Evolutionary conservation across 2,888 invertebrate genomes (phyloP), one percentile per base, ranked within the genome.

Genomic region (Dimorphilus gyrociliatus): DNA sequence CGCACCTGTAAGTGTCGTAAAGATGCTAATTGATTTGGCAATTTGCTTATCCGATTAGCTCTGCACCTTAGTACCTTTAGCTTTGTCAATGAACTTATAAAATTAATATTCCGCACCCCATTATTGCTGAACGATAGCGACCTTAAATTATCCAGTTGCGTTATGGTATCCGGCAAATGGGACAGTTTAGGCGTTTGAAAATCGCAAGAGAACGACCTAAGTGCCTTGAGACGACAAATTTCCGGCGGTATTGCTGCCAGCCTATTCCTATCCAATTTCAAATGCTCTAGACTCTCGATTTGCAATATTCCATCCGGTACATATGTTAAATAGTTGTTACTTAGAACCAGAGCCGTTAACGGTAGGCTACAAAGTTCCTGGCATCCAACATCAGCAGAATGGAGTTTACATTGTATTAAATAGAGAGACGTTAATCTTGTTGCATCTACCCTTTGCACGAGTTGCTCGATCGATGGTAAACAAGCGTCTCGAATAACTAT

Each of bases 111-210:
- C 28, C 40, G 39, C 13, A 45, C 37, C 6, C 42, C 31, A 33
- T 45, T 45, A 29, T 44, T 38, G 38, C 42, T 41, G 35, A 44
- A 44, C 17, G 43, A 39, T 16, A 45, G 32, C 26, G 37, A 30
- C 26, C 39, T 30, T n/a, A 45, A 36, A n/a, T 31, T 21, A 16
- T 35, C 35, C 14, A 45, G 35, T 19, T 42, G 29, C 8, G 34
- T 33, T 16, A 45, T 38, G 23, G 42, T 36, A 21, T 25, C 35
- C 15, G 45, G 45, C 21, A 45, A 23, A 5, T 31, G 12, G 7
- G 39, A 32, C 25, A 45, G 25, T 8, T 42, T 37, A 7, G 43
- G 45, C 25, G 38, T 25, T 32, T 45, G 45, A 6, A 29, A 30
- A 33, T 45, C 45, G 35, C 41, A 44, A n/a, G 36, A 38, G 27